These are phyloP conservation scores for Crotalus tigris DNA, from an alignment of 2,113 vertebrate species.

Conservation along the genomic window DNA sequence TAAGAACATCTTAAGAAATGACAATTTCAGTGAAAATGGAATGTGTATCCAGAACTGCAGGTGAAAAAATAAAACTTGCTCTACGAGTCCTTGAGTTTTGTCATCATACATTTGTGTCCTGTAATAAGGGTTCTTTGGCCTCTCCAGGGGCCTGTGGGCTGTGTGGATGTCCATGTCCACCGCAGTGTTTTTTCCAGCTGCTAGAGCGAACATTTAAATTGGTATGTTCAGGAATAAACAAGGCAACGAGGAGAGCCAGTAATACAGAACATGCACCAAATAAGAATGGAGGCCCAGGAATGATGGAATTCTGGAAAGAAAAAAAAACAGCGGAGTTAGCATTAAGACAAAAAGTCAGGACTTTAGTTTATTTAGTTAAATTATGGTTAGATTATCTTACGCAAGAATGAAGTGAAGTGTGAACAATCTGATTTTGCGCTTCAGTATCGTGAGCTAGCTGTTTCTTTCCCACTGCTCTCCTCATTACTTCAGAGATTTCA, in stretches of 20 bases:
- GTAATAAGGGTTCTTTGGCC: slow-evolving; percentile 85
- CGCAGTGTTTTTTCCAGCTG: slow-evolving; percentile 85
- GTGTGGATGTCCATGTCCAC: slow-evolving; percentile 78
- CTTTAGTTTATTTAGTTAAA: neutral
- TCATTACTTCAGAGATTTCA: neutral
- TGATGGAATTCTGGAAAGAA: slow-evolving; percentile 78
- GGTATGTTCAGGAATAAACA: slow-evolving; percentile 86
- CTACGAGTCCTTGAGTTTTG: slow-evolving; percentile 26
- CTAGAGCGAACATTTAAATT: slow-evolving; percentile 72
- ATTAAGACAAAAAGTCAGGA: neutral
- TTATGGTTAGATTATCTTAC: neutral
- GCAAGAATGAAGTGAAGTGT: neutral
- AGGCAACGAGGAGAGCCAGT: slow-evolving; percentile 84
- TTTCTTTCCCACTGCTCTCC: neutral
- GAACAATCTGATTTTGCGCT: neutral
- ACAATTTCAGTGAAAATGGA: slow-evolving; percentile 57
- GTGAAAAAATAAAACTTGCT: slow-evolving; percentile 47
- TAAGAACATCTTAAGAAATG: slow-evolving; percentile 63
- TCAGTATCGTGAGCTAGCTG: neutral
- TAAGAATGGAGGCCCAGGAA: slow-evolving; percentile 83
- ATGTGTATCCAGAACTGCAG: slow-evolving; percentile 66
- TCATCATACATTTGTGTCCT: slow-evolving; percentile 86
- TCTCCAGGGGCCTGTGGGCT: slow-evolving; percentile 80
- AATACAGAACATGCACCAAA: slow-evolving; percentile 85
- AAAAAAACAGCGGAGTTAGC: neutral